These are phyloP conservation scores for Euplexia lucipara DNA, from an alignment of 2,888 invertebrate species.

Conservation along the genomic window DNA sequence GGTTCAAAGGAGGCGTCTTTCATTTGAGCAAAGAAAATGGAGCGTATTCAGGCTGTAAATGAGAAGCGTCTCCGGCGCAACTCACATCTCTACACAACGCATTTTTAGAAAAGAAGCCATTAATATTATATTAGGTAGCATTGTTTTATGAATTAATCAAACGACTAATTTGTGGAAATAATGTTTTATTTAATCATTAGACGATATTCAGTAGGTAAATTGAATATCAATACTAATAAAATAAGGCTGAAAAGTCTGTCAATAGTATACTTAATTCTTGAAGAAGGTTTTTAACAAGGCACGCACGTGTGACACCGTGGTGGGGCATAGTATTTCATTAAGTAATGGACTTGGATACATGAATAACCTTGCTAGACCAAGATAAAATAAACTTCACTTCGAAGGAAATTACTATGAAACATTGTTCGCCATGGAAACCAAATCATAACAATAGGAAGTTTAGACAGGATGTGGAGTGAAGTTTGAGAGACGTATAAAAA, in stretches of 20 bases:
- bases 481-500: slow-evolving; percentile 51
- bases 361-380: slow-evolving; percentile 4
- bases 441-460: slow-evolving; percentile 46
- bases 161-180: background rate
- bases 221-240: no score
- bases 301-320: no score
- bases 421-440: slow-evolving; percentile 28
- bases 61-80: slow-evolving; percentile 73
- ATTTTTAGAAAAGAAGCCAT: slow-evolving; percentile 41
- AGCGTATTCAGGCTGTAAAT: slow-evolving; percentile 85
- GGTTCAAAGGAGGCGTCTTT: slow-evolving; percentile 81
- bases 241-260: no score
- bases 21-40: slow-evolving; percentile 81
- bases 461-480: slow-evolving; percentile 38
- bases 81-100: slow-evolving; percentile 40
- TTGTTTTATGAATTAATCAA: background rate
- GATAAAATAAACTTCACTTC: slow-evolving; percentile 6
- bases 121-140: slow-evolving; percentile 32
- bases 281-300: no score
- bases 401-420: slow-evolving; percentile 1
- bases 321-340: no score
- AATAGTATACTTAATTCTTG: no score
- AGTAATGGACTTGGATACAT: background rate
- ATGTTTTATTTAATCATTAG: background rate
- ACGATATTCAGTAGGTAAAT: background rate